Base-by-base conservation (phyloP, 2,888 invertebrate genomes). In the Ectobius pallidus region DNA sequence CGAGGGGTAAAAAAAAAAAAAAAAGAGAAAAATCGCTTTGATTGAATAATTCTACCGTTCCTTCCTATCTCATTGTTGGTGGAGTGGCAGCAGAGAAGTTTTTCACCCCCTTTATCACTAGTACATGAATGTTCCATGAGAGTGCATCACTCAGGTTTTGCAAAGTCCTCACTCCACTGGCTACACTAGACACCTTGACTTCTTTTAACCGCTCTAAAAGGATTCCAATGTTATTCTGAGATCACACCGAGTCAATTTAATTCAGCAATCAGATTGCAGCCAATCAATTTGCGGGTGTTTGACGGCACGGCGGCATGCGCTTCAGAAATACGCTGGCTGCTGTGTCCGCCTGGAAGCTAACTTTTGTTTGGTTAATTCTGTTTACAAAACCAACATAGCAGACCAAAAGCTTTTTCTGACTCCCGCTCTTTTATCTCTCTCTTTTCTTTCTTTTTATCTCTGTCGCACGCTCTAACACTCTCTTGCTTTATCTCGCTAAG, bases 201-300 rank as follows among this genome's bases (percentile, higher is more conserved):
- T 34, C 63, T 39, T 63, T 52, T 52, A 52, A 52, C 52, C 52
- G 52, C 58, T 25, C 70, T 75, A 76, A 77, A 77, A 77, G 77
- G 77, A 76, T 77, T 77, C 76, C 76, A 61, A 73, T 77, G 77
- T 77, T 75, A 75, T 73, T 75, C 72, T 67, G 69, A 52, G 71
- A 75, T 73, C 75, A 74, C 67, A 70, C 70, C 58, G 58, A 67
- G 67, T 67, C 73, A 69, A 72, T 71, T 71, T 62, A 32, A 71
- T 73, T 76, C 73, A 69, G 39, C 63, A 63, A 63, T 63, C 39
- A 39, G 32, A 73, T 69, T 74, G 74, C 65, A 61, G 69, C 75
- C 74, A 75, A 77, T 77, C 76, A 74, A 76, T 77, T 77, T 73
- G 44, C 44, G 9, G 34, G n/a, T n/a, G n/a, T n/a, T n/a, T n/a